Conservation (phyloP, 2,888 invertebrate species). For the Aquatica leii region DNA sequence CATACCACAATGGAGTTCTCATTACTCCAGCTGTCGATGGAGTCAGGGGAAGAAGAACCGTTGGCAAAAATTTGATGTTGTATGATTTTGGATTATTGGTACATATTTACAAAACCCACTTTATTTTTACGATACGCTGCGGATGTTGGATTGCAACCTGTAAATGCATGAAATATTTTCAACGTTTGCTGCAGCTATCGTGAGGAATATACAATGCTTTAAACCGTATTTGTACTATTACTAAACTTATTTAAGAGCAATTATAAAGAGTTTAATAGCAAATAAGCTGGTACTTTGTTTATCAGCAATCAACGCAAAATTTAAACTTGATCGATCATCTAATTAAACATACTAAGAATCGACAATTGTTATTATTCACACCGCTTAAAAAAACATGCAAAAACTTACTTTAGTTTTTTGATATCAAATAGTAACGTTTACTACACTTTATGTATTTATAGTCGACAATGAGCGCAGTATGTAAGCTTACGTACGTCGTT, state of each 20-base stretch:
- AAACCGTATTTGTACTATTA: no score
- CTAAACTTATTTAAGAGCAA: no score
- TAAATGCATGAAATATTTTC: background rate
- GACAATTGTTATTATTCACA: no score
- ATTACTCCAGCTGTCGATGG: background rate
- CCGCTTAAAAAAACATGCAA: no score
- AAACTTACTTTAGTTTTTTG: no score
- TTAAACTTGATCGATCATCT: background rate
- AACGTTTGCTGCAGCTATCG: background rate
- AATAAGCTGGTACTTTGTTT: background rate
- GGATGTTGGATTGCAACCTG: background rate
- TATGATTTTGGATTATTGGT: conserved; percentile 13
- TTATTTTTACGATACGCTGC: no score
- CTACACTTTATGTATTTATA: no score
- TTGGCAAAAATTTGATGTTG: background rate
- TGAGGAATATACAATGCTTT: no score
- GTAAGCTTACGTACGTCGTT: no score
- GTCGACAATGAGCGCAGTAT: no score
- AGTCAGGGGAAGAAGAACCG: background rate
- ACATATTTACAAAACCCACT: background rate
- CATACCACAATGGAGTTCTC: background rate
- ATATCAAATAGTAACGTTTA: no score
- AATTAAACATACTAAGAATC: background rate
- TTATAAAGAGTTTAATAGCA: background rate
- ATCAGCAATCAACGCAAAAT: background rate